Percentiles rank a stretch among this genome's conserved stretches.
phyloP scores from a whole-genome alignment of 2,888 invertebrate genomes.

The Acanthosoma haemorrhoidale region DNA sequence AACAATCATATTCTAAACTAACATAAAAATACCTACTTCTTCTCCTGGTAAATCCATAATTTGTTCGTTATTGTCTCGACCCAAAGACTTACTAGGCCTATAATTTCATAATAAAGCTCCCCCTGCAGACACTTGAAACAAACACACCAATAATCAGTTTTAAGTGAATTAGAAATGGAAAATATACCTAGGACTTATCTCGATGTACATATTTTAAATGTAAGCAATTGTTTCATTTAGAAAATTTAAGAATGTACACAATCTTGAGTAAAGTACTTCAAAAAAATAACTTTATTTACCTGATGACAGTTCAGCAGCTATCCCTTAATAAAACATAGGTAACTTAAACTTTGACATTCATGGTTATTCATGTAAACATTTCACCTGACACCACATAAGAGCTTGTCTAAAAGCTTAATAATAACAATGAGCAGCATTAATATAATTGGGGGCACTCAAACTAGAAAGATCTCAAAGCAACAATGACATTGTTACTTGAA shows the following conservation, averaged over 20 bases:
- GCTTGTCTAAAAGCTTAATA: neutral
- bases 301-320: neutral
- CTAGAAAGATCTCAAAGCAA: neutral
- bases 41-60: conserved; percentile 19
- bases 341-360: neutral
- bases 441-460: neutral
- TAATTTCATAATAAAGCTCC: too few relatives aligned
- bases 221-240: neutral
- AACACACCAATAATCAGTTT: neutral
- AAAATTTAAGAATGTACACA: neutral
- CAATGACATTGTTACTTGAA: neutral
- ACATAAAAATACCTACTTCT: conserved; percentile 6
- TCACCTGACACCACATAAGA: neutral
- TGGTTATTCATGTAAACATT: conserved; percentile 3
- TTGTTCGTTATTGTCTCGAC: neutral
- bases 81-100: neutral
- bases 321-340: neutral
- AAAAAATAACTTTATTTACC: neutral
- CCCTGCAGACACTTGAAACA: too few relatives aligned
- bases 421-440: neutral
- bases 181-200: neutral
- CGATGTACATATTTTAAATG: neutral
- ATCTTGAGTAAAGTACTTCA: neutral
- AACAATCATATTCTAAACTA: too few relatives aligned
- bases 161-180: neutral